Evolutionary conservation across 2,888 invertebrate genomes (phyloP).

Genomic region (Andrena camellia): DNA sequence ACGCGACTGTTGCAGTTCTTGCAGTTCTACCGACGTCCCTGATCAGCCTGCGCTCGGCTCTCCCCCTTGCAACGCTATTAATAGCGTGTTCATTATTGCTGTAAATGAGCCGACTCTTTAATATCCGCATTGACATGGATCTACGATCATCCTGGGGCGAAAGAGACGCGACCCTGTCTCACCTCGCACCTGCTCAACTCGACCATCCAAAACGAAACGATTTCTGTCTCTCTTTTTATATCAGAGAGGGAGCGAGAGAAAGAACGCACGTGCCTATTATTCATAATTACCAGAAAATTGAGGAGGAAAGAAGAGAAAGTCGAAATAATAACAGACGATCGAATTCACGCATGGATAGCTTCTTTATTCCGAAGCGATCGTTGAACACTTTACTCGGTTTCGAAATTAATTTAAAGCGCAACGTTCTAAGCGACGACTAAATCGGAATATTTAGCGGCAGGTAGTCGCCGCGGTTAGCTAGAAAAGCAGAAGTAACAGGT

Average conservation of each 20-base stretch:
- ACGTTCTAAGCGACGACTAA: not conserved
- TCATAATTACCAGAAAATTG: not conserved
- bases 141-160: conserved; percentile 27
- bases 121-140: conserved; percentile 80
- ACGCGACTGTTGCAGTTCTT: conserved; percentile 15
- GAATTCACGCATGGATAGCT: not conserved
- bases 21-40: conserved; percentile 5
- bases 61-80: conserved; percentile 76
- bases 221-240: not conserved
- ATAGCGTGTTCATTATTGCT: conserved; percentile 84
- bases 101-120: conserved; percentile 84
- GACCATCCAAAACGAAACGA: conserved; percentile 26
- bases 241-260: not conserved
- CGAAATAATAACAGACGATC: not conserved
- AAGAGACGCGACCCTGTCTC: conserved; percentile 21
- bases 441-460: conserved; percentile 1
- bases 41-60: conserved; percentile 54
- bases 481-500: conserved; percentile 54
- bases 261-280: not conserved
- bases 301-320: not conserved
- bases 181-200: conserved; percentile 45
- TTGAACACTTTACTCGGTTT: not conserved
- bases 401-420: not conserved
- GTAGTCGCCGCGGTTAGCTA: conserved; percentile 2
- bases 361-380: not conserved